phyloP scores from a whole-genome alignment of 2,888 invertebrate genomes.

The Himalopsyche kuldschensis region DNA sequence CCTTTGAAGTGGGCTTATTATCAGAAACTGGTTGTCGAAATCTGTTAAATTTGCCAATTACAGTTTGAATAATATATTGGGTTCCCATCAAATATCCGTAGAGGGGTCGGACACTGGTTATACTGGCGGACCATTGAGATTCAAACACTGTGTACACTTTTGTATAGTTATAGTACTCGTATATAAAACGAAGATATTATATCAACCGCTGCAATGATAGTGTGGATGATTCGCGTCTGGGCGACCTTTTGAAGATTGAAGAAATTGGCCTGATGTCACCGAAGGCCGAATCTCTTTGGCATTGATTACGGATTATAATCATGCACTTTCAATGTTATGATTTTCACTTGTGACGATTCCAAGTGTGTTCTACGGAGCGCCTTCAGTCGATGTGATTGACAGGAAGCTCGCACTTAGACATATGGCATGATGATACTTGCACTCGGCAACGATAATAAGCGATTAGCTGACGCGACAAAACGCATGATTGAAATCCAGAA shows the following conservation, averaged over 20 bases:
- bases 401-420: neutral
- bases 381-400: neutral
- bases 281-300: neutral
- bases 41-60: no score
- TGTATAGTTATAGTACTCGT: no score
- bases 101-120: no score
- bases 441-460: neutral
- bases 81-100: no score
- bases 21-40: no score
- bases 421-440: neutral
- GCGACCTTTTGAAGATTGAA: neutral
- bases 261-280: neutral
- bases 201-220: neutral
- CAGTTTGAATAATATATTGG: no score
- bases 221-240: neutral
- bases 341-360: neutral
- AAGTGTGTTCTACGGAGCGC: neutral
- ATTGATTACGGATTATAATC: neutral
- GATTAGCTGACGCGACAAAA: neutral
- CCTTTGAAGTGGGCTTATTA: no score
- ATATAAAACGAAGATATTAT: neutral
- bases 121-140: no score
- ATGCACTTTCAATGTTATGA: conserved; percentile 1
- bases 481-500: neutral
- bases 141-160: no score